Percentiles rank a stretch among this genome's conserved stretches.
These are phyloP conservation scores for Saccopteryx leptura DNA, from an alignment of 2,113 vertebrate genomes.

Conservation along the genomic window DNA sequence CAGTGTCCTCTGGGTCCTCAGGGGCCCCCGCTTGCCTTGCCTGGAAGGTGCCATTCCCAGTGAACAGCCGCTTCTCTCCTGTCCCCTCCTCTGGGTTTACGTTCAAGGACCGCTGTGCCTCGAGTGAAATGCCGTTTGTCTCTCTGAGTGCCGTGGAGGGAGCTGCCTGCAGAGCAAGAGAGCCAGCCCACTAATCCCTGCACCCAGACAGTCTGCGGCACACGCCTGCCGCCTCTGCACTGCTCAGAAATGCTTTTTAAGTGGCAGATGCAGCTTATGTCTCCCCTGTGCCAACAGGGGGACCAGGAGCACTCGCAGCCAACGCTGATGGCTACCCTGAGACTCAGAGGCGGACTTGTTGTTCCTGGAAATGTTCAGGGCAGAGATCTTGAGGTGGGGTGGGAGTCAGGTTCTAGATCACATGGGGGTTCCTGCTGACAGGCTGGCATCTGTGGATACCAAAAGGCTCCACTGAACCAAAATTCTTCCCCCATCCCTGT, in stretches of 20 bases:
- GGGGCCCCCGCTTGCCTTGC: not conserved
- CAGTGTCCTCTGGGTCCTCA: not conserved
- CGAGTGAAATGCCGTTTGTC: not conserved
- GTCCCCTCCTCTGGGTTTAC: not conserved
- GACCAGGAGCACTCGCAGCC: not conserved
- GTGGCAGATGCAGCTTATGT: not conserved
- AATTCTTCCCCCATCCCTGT: not conserved
- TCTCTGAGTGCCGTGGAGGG: fast-evolving
- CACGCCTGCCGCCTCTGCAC: not conserved
- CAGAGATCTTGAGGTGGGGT: not conserved
- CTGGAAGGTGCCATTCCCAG: not conserved
- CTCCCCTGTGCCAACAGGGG: not conserved
- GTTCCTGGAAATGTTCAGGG: not conserved
- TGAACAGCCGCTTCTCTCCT: not conserved
- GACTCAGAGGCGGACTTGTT: not conserved
- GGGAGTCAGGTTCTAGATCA: not conserved
- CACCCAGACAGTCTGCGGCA: fast-evolving
- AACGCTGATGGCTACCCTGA: fast-evolving
- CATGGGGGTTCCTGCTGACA: not conserved
- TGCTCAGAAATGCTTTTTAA: slow-evolving; percentile 25
- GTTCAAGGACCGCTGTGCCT: not conserved
- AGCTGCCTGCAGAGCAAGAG: not conserved
- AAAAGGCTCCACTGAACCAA: not conserved
- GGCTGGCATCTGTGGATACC: fast-evolving
- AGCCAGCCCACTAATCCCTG: fast-evolving